Conservation (phyloP, 2,113 vertebrate species). For the Pao palembangensis region DNA sequence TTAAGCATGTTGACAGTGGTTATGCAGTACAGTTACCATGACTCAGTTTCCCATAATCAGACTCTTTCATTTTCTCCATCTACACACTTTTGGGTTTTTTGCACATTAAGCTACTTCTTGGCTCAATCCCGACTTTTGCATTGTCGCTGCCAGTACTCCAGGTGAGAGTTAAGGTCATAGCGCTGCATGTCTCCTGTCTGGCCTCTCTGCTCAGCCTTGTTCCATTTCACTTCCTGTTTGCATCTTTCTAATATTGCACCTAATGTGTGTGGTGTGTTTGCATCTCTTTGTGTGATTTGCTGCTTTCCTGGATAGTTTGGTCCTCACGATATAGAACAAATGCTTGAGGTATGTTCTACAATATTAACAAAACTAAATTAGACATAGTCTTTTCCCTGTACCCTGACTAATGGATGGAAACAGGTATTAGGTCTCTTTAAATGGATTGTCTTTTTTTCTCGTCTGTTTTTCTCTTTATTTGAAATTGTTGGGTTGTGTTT, state of each 20-base stretch:
- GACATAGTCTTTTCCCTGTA: slow-evolving; percentile 1
- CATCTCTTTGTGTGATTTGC: slow-evolving; percentile 63
- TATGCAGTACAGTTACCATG: slow-evolving; percentile 7
- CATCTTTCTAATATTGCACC: slow-evolving; percentile 15
- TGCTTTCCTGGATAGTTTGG: slow-evolving; percentile 77
- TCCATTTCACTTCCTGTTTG: slow-evolving; percentile 12
- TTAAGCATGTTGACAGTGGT: slow-evolving; percentile 27
- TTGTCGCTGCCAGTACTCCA: slow-evolving; percentile 83
- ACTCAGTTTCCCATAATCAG: slow-evolving; percentile 29
- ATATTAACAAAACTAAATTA: slow-evolving; percentile 16
- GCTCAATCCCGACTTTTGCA: slow-evolving; percentile 83
- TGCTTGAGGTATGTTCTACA: slow-evolving; percentile 77
- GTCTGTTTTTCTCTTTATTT: neutral
- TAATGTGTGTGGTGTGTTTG: slow-evolving; percentile 68
- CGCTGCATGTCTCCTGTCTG: slow-evolving; percentile 50
- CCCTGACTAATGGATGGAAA: slow-evolving; percentile 1
- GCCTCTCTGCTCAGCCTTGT: slow-evolving; percentile 21
- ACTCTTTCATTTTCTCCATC: slow-evolving; percentile 60
- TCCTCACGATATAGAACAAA: slow-evolving; percentile 76
- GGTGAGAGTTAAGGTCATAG: slow-evolving; percentile 76
- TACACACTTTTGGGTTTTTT: slow-evolving; percentile 58
- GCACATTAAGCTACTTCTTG: slow-evolving; percentile 80
- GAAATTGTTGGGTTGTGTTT: neutral
- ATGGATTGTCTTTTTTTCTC: slow-evolving; percentile 4
- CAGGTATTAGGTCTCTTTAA: neutral